These are phyloP conservation scores for Eclectus roratus DNA, from an alignment of 2,113 vertebrate genomes.

Conservation along the genomic window DNA sequence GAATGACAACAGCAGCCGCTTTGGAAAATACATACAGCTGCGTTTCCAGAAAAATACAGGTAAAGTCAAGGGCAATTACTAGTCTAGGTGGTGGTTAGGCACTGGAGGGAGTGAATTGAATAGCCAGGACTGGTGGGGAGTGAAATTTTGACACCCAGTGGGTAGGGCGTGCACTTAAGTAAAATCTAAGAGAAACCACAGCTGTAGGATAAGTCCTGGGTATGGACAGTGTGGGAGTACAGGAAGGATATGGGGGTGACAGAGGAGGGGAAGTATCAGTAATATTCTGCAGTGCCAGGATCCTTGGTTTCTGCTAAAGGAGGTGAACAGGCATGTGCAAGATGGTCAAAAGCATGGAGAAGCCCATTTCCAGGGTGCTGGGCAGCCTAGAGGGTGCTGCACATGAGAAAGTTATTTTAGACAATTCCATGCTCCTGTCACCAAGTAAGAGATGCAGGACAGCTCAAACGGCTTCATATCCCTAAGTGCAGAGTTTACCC, in stretches of 20 bases:
- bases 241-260: neutral
- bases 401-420: neutral
- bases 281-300: neutral
- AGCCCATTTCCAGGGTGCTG: neutral
- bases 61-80: neutral
- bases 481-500: neutral
- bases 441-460: neutral
- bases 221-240: neutral
- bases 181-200: neutral
- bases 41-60: slow-evolving; percentile 75
- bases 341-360: neutral
- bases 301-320: neutral
- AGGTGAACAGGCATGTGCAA: neutral
- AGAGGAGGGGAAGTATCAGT: neutral
- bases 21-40: slow-evolving; percentile 81
- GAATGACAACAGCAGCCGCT: slow-evolving; percentile 80
- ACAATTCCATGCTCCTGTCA: neutral
- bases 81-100: neutral
- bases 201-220: neutral
- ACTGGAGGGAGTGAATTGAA: neutral
- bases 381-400: neutral
- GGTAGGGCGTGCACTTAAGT: neutral
- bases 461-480: neutral
- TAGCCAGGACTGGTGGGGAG: neutral
- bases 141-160: neutral